phyloP scores from a whole-genome alignment of 2,113 vertebrate genomes.

The Chionomys nivalis region DNA sequence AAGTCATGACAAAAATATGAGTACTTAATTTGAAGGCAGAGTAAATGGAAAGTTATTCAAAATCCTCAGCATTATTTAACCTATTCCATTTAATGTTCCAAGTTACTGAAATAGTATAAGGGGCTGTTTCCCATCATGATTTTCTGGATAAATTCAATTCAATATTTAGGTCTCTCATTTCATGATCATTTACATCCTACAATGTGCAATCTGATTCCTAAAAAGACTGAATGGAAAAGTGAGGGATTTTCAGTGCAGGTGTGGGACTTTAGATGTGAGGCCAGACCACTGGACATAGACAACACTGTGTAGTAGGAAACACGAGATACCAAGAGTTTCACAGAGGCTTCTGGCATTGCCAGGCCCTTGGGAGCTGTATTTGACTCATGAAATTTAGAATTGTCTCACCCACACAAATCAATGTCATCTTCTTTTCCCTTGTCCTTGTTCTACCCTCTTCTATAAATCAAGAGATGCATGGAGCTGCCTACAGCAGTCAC shows the following conservation, averaged over 20 bases:
- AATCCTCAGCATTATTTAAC: background rate
- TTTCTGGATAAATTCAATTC: slow-evolving; percentile 16
- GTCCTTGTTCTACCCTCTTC: slow-evolving; percentile 54
- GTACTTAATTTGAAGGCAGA: slow-evolving; percentile 25
- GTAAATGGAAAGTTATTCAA: slow-evolving; percentile 31
- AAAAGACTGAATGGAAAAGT: background rate
- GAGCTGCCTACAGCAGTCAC: slow-evolving; percentile 57
- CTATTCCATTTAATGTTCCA: background rate
- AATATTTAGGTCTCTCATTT: slow-evolving; percentile 25
- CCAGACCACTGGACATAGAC: background rate
- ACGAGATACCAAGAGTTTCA: background rate
- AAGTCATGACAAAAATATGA: slow-evolving; percentile 47
- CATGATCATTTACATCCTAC: background rate
- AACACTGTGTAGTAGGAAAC: background rate
- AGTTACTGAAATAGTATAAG: background rate
- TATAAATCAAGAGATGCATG: slow-evolving; percentile 51
- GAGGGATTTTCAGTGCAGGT: background rate
- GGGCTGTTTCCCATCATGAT: background rate
- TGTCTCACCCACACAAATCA: slow-evolving; percentile 63
- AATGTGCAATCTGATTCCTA: background rate
- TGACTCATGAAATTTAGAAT: slow-evolving; percentile 65
- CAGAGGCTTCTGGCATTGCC: slow-evolving; percentile 2
- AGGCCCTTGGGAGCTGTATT: slow-evolving; percentile 41
- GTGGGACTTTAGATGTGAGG: background rate
- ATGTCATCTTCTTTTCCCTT: slow-evolving; percentile 59